Conservation (phyloP, 2,113 vertebrate genomes). For the Cinclus cinclus region DNA sequence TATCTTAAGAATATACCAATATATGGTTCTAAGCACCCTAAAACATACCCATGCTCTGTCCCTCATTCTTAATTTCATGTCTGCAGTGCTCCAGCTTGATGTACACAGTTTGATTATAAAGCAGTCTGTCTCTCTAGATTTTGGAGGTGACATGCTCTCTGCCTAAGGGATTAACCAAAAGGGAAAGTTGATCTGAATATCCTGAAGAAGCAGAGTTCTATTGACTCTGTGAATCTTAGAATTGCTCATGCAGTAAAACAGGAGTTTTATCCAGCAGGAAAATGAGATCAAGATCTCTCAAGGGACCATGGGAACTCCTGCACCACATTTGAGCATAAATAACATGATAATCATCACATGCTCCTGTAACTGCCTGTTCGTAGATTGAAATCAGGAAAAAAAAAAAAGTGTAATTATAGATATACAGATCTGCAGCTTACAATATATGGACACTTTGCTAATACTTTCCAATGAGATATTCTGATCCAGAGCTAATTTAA, state of each 20-base stretch:
- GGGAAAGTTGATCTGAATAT: neutral
- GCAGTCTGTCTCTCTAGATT: neutral
- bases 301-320: neutral
- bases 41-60: neutral
- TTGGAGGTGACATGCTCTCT: neutral
- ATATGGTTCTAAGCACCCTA: neutral
- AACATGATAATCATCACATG: neutral
- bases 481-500: neutral
- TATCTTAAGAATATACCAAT: neutral
- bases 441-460: neutral
- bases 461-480: neutral
- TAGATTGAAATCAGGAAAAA: neutral
- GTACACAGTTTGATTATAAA: neutral
- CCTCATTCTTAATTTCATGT: neutral
- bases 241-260: neutral
- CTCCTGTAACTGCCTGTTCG: neutral
- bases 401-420: neutral
- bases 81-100: neutral
- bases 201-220: neutral
- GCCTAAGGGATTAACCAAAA: neutral
- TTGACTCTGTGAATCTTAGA: neutral
- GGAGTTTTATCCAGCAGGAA: neutral
- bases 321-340: neutral
- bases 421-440: neutral
- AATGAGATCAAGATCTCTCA: neutral